These are phyloP conservation scores for Mesoligia furuncula DNA, from an alignment of 2,888 invertebrate species.

Conservation along the genomic window DNA sequence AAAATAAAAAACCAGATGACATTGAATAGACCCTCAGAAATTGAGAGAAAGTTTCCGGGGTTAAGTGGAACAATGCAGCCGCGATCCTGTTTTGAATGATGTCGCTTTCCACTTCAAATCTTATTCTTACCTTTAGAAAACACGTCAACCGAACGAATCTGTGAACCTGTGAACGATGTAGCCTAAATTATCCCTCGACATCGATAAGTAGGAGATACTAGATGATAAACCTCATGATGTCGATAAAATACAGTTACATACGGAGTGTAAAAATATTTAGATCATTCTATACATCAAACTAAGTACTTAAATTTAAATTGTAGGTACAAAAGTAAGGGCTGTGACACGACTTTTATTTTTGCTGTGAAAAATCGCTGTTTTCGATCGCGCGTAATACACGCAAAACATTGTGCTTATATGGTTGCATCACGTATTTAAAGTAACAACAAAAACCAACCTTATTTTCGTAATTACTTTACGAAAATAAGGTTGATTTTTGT, in stretches of 20 bases:
- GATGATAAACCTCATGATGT: background rate
- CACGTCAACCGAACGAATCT: background rate
- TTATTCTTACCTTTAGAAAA: background rate
- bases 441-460: too few species aligned
- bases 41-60: background rate
- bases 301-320: too few species aligned
- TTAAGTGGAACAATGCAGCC: background rate
- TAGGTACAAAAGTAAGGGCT: too few species aligned
- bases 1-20: background rate
- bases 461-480: too few species aligned
- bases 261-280: background rate
- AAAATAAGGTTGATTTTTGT: too few species aligned
- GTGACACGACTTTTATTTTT: too few species aligned
- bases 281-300: too few species aligned
- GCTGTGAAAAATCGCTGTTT: too few species aligned
- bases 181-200: background rate
- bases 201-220: background rate
- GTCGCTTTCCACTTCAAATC: background rate
- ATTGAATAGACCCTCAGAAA: background rate
- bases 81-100: background rate
- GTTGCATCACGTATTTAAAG: too few species aligned
- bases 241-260: background rate
- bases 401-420: too few species aligned
- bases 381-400: too few species aligned
- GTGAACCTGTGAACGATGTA: background rate